Evolutionary conservation across 2,797 vertebrate genomes (phyloP).

Genomic region (Argentina silus): DNA sequence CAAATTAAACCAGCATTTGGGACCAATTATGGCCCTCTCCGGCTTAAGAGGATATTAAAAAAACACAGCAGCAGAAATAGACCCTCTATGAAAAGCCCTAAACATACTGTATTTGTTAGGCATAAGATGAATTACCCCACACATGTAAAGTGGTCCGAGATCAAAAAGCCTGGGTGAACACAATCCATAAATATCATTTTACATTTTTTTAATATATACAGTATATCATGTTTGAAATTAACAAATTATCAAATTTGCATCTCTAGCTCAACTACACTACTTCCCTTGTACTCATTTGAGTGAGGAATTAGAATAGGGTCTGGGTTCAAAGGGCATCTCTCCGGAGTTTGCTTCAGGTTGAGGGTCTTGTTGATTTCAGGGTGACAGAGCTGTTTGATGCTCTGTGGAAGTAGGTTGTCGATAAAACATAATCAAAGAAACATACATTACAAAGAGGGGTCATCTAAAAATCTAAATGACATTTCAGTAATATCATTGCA

Average conservation of each 20-base stretch:
- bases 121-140: too few species aligned
- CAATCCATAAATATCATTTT: background rate
- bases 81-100: too few species aligned
- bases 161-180: too few species aligned
- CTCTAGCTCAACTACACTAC: slow-evolving; percentile 56
- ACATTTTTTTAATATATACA: background rate
- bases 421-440: background rate
- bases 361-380: slow-evolving; percentile 49
- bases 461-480: background rate
- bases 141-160: too few species aligned
- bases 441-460: background rate
- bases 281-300: slow-evolving; percentile 54
- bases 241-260: slow-evolving; percentile 55
- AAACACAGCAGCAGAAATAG: too few species aligned
- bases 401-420: slow-evolving; percentile 54
- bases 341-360: slow-evolving; percentile 47
- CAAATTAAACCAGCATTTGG: too few species aligned
- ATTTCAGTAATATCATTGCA: background rate
- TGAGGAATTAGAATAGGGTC: slow-evolving; percentile 34
- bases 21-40: too few species aligned
- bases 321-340: slow-evolving; percentile 68
- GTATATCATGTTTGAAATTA: slow-evolving; percentile 3
- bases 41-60: too few species aligned
- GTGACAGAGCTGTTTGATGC: slow-evolving; percentile 62
- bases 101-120: too few species aligned